phyloP scores from a whole-genome alignment of 2,113 vertebrate genomes.

The Plecturocebus donacophilus region DNA sequence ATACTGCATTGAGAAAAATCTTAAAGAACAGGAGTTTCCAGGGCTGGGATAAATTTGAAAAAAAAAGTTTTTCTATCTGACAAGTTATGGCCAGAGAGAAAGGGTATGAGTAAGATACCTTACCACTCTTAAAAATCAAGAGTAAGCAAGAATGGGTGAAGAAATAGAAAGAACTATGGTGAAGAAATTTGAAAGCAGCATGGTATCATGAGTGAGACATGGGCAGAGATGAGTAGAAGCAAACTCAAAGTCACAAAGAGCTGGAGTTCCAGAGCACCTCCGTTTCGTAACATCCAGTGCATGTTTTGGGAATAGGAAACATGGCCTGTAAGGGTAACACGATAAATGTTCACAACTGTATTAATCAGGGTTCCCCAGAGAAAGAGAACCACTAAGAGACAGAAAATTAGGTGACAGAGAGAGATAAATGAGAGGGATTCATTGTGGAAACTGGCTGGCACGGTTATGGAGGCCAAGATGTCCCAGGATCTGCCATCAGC shows the following conservation, averaged over 20 bases:
- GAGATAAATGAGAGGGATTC: neutral
- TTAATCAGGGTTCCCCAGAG: neutral
- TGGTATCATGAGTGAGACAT: neutral
- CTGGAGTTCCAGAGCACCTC: neutral
- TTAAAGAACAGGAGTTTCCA: neutral
- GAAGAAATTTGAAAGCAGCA: neutral
- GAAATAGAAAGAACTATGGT: neutral
- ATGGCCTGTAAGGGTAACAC: neutral
- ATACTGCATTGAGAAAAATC: neutral
- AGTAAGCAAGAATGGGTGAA: neutral
- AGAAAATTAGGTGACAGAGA: neutral
- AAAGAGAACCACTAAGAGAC: neutral
- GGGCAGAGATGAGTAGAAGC: neutral
- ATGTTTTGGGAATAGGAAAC: neutral
- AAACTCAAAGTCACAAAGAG: neutral
- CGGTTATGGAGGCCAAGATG: neutral
- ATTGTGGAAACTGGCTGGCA: neutral
- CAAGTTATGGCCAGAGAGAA: neutral
- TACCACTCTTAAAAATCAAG: neutral
- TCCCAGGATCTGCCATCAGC: neutral
- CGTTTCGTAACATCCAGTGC: neutral
- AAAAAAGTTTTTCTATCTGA: neutral
- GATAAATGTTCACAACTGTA: neutral
- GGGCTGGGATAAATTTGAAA: neutral
- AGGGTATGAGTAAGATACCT: neutral